Conservation (phyloP, 2,888 invertebrate genomes). For the Dolichopus griseipennis region DNA sequence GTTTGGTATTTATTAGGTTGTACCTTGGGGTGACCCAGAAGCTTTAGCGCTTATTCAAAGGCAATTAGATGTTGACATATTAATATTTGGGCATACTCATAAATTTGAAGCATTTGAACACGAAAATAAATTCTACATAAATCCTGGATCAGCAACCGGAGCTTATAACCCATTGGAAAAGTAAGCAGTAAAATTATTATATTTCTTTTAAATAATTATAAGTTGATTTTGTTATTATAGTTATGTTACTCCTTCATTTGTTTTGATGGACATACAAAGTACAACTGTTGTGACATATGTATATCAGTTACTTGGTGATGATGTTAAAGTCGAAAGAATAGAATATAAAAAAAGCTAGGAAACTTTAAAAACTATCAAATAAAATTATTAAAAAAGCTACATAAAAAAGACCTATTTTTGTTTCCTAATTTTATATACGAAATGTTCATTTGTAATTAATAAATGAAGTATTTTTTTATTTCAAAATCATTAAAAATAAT, state of each 20-base stretch:
- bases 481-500: too few species aligned
- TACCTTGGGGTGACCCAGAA: constrained; percentile 95
- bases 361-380: background rate
- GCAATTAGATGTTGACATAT: constrained; percentile 95
- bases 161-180: constrained; percentile 89
- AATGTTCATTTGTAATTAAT: too few species aligned
- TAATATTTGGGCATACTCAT: constrained; percentile 98
- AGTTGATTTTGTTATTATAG: constrained; percentile 44
- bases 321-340: constrained; percentile 98
- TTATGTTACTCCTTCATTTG: constrained; percentile 88
- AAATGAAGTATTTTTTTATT: too few species aligned
- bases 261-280: constrained; percentile 97
- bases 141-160: constrained; percentile 98
- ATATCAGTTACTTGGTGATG: constrained; percentile 92
- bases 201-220: constrained; percentile 1
- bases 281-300: constrained; percentile 96
- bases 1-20: constrained; percentile 48
- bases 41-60: constrained; percentile 87
- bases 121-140: constrained; percentile 97
- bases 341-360: constrained; percentile 85
- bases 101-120: constrained; percentile 97
- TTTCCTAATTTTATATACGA: too few species aligned
- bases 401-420: too few species aligned
- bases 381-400: too few species aligned
- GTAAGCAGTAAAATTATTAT: constrained; percentile 46